Evolutionary conservation across 2,113 vertebrate species (phyloP).

Genomic region (Oxygymnocypris stewartii): DNA sequence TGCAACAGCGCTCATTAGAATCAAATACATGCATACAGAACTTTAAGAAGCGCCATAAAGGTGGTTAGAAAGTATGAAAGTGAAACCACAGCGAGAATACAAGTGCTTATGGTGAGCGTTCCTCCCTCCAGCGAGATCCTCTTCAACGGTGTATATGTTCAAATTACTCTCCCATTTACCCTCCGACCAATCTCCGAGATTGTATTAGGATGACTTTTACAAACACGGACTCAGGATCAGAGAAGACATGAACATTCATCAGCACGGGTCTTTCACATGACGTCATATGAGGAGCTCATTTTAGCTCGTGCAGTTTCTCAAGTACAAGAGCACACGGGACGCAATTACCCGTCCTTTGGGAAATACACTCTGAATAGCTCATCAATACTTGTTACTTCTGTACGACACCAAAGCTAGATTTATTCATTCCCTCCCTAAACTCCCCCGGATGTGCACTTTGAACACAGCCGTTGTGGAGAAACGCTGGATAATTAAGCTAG

Average conservation of each 20-base stretch:
- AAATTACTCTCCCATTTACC: conserved; percentile 57
- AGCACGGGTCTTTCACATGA: conserved; percentile 36
- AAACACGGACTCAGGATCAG: conserved; percentile 55
- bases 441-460: conserved; percentile 36
- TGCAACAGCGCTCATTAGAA: conserved; percentile 30
- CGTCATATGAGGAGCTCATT: conserved; percentile 52
- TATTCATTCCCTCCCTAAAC: conserved; percentile 47
- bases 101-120: conserved; percentile 46
- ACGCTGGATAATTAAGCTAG: conserved; percentile 45
- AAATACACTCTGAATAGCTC: conserved; percentile 52
- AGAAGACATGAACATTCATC: conserved; percentile 59
- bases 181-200: conserved; percentile 58
- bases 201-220: conserved; percentile 61
- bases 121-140: conserved; percentile 36
- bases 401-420: conserved; percentile 48
- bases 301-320: conserved; percentile 35
- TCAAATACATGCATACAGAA: conserved; percentile 25
- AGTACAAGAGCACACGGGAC: conserved; percentile 41
- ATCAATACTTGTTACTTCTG: conserved; percentile 59
- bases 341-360: conserved; percentile 55
- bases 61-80: conserved; percentile 27
- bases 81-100: not conserved
- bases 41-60: conserved; percentile 27
- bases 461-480: conserved; percentile 29
- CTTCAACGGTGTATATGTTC: conserved; percentile 50